Evolutionary conservation across 2,113 vertebrate genomes (phyloP).

Genomic region (Malurus cyaneus): DNA sequence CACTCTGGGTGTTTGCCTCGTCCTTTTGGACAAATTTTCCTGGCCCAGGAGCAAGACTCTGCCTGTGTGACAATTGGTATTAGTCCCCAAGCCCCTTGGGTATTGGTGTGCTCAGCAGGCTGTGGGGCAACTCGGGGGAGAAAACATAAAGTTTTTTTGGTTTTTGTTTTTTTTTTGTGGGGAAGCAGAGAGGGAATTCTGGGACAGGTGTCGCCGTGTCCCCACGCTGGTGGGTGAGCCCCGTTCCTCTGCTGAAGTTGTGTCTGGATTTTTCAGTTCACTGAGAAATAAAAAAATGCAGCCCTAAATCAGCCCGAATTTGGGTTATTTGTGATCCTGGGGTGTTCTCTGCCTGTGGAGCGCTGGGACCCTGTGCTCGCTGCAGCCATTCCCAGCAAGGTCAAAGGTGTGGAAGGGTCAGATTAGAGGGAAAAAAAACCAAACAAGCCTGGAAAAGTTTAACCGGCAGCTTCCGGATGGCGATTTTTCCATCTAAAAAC

Average conservation of each 20-base stretch:
- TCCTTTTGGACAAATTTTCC: neutral
- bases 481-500: neutral
- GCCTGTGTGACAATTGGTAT: neutral
- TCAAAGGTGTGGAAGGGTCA: conserved; percentile 15
- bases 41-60: neutral
- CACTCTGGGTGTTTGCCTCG: neutral
- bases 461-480: neutral
- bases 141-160: accelerated
- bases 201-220: neutral
- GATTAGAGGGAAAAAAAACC: accelerated
- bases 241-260: conserved; percentile 24
- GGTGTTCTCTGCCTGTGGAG: neutral
- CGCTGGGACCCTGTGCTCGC: neutral
- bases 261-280: conserved; percentile 24
- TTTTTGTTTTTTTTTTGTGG: neutral
- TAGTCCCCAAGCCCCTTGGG: neutral
- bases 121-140: neutral
- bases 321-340: conserved; percentile 5
- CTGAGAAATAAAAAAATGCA: conserved; percentile 27
- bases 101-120: neutral
- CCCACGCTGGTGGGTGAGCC: neutral
- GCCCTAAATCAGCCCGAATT: conserved; percentile 10
- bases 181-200: neutral
- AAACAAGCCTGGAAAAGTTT: conserved; percentile 42
- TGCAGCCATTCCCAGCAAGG: neutral